Base-by-base conservation (phyloP, 2,797 vertebrate species). In the Natrix natrix region DNA sequence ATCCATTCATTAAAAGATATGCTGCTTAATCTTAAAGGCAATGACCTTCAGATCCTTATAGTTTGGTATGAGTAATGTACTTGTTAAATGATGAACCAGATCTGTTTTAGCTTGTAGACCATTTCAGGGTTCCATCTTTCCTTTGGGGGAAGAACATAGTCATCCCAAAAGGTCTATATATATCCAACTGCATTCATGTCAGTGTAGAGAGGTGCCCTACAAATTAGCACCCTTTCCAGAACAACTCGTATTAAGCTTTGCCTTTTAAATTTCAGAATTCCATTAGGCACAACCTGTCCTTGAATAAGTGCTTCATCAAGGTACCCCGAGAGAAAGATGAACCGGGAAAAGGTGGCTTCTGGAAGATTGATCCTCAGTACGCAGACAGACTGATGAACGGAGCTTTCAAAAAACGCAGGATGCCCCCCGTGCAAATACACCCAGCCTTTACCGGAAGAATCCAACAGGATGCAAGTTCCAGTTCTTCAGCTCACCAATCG, bases 221-320 rank as follows among this genome's bases (percentile, higher is more conserved):
- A 87, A 83, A 92, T 61, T 61, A 55, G 37, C 13, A 32, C 88
- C 86, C 52, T 0, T 0, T 0, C 0, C 89, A 66, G 91, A 48
- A 43, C 89, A 57, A 17, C 4, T 8, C 55, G 5, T 0, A 1
- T 6, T 95, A 92, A 96, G 20, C 89, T 91, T 90, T 56, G 10
- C 43, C 54, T 87, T 87, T 87, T 87, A 55, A 87, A 87, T 92
- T 96, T 69, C 97, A 99, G 99, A 99, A 99, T 94, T 99, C 99
- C 74, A 99, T 99, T 96, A 98, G 99, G 90, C 99, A 99, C 98
- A 99, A 99, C 96, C 98, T 99, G 93, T 99, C 99, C 0, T 97
- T 99, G 96, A 99, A 99, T 97, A 99, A 99, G 96, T 99, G 99
- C 97, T 99, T 99, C 97, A 99, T 99, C 97, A 99, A 99, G 96